phyloP scores from a whole-genome alignment of 2,113 vertebrate genomes.

The Eleginops maclovinus region DNA sequence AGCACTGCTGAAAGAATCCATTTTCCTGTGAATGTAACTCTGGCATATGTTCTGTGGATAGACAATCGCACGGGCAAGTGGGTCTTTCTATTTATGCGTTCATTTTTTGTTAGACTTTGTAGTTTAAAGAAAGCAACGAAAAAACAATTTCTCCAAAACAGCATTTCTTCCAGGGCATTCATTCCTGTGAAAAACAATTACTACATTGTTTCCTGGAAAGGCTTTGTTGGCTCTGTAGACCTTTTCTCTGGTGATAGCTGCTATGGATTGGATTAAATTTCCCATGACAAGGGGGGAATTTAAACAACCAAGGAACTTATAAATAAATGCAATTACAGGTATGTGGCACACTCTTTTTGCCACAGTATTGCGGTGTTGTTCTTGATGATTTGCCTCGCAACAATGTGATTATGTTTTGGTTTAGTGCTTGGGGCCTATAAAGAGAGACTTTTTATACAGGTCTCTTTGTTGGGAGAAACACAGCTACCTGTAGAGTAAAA shows the following conservation, averaged over 20 bases:
- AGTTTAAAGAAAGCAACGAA: conserved; percentile 45
- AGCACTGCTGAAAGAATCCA: conserved; percentile 42
- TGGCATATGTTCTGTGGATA: conserved; percentile 14
- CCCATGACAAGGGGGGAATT: neutral
- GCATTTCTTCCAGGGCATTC: conserved; percentile 39
- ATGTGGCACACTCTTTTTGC: conserved; percentile 4
- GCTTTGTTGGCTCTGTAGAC: conserved; percentile 28
- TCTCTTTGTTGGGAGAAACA: conserved; percentile 53
- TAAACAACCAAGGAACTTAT: neutral
- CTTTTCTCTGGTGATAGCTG: conserved; percentile 6
- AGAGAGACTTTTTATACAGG: conserved; percentile 49
- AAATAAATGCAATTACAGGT: conserved; percentile 37
- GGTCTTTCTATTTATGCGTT: conserved; percentile 30
- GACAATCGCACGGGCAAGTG: conserved; percentile 22
- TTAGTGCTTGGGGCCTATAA: conserved; percentile 42
- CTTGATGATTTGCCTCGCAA: conserved; percentile 31
- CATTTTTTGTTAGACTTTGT: conserved; percentile 50
- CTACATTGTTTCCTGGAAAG: conserved; percentile 56
- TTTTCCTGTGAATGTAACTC: conserved; percentile 35
- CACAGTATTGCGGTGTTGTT: neutral
- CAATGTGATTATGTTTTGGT: conserved; percentile 24
- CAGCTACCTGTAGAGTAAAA: conserved; percentile 32
- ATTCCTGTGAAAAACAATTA: conserved; percentile 66
- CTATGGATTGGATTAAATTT: conserved; percentile 1
- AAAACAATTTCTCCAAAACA: conserved; percentile 41